Conservation (phyloP, 2,888 invertebrate species). For the Sminthurinus aureus region DNA sequence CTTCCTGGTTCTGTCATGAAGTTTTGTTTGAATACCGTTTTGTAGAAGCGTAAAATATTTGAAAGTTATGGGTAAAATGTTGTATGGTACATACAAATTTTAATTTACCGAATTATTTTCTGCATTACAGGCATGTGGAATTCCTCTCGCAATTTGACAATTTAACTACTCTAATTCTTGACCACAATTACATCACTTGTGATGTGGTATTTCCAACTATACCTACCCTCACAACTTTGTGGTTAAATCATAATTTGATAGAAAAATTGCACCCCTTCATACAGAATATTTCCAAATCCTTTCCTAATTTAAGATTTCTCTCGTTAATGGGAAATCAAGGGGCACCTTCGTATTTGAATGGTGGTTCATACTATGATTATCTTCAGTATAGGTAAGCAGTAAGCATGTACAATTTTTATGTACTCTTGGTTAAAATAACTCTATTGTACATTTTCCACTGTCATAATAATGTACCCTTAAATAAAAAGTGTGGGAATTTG, state of each 20-base stretch:
- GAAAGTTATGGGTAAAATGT: no score
- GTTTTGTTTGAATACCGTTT: background rate
- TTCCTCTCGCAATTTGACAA: conserved; percentile 76
- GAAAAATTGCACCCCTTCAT: conserved; percentile 75
- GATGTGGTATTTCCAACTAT: conserved; percentile 74
- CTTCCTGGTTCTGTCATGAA: background rate
- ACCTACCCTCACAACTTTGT: conserved; percentile 77
- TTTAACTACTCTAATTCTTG: conserved; percentile 79
- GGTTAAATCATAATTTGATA: conserved; percentile 71
- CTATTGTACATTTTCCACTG: background rate
- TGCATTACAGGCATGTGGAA: conserved; percentile 72
- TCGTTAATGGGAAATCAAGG: conserved; percentile 88
- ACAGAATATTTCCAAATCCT: conserved; percentile 73
- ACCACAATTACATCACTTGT: conserved; percentile 78
- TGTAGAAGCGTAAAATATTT: no score
- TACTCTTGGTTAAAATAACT: background rate
- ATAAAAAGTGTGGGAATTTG: background rate
- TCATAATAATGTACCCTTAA: background rate
- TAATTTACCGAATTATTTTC: conserved; percentile 28
- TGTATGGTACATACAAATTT: no score
- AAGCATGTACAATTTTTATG: no score
- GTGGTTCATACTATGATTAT: conserved; percentile 78
- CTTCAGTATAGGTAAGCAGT: conserved; percentile 77
- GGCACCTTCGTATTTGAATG: conserved; percentile 78
- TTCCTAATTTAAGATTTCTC: conserved; percentile 77